Conservation (phyloP, 2,888 invertebrate species). For the Habrosyne pyritoides region DNA sequence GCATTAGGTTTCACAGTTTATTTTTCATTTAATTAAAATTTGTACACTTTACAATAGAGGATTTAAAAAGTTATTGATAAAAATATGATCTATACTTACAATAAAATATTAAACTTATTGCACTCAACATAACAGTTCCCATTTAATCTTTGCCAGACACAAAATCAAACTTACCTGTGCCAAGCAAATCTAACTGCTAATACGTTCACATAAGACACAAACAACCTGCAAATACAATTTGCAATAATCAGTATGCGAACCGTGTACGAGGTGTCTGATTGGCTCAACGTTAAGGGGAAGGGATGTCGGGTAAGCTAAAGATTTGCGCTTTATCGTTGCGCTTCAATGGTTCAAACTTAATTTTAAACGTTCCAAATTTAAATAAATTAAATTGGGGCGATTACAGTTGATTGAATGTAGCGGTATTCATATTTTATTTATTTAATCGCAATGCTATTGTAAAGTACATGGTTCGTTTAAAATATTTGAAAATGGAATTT, state of each 20-base stretch:
- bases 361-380: constrained; percentile 46
- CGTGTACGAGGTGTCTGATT: constrained; percentile 65
- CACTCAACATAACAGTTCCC: neutral
- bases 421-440: neutral
- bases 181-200: constrained; percentile 28
- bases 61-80: too few species aligned
- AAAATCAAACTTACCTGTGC: constrained; percentile 11
- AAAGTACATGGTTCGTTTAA: neutral
- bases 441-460: neutral
- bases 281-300: constrained; percentile 60
- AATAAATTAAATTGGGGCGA: constrained; percentile 22
- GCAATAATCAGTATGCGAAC: constrained; percentile 66
- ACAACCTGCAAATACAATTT: constrained; percentile 21
- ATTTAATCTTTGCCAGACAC: constrained; percentile 32
- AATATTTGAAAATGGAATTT: neutral
- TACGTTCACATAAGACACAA: constrained; percentile 20
- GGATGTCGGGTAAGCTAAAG: constrained; percentile 54
- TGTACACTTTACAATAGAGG: too few species aligned
- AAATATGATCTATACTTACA: neutral
- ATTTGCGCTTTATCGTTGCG: constrained; percentile 68
- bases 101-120: neutral
- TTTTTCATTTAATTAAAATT: too few species aligned
- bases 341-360: constrained; percentile 65
- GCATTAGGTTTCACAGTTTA: too few species aligned
- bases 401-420: neutral